Percentiles rank a stretch among this genome's conserved stretches.
phyloP scores from a whole-genome alignment of 2,113 vertebrate species.

The Nesogale talazaci region DNA sequence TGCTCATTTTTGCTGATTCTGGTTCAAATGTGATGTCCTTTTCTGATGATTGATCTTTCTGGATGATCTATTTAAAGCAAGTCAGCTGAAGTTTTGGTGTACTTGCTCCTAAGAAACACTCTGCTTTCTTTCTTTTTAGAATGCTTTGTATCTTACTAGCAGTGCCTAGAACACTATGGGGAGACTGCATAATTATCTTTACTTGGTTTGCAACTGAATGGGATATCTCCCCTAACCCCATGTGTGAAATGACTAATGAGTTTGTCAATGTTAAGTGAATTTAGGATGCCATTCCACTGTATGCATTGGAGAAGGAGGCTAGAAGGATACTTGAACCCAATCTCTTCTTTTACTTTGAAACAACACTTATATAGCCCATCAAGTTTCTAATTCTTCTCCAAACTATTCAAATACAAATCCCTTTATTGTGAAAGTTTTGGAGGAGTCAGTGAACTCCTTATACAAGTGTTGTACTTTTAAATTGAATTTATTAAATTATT shows the following conservation, averaged over 20 bases:
- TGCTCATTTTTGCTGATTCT: no score
- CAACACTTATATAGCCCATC: not conserved
- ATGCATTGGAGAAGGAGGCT: not conserved
- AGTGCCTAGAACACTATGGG: not conserved
- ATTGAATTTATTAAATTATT: no score
- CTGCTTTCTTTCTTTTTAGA: not conserved
- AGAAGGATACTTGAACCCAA: not conserved
- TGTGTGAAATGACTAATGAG: no score
- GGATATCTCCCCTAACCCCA: no score
- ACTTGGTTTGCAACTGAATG: not conserved
- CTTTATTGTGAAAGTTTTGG: not conserved
- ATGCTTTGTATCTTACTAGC: not conserved
- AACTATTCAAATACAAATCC: not conserved
- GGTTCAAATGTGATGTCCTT: not conserved
- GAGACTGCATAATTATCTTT: not conserved
- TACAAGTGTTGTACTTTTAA: no score
- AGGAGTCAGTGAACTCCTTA: not conserved
- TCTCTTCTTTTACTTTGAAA: not conserved
- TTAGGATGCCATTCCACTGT: not conserved
- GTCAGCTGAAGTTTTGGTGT: not conserved
- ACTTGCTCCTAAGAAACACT: not conserved
- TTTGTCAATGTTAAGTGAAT: not conserved
- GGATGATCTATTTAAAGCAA: not conserved
- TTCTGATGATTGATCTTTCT: not conserved
- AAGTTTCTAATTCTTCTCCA: not conserved